phyloP scores from a whole-genome alignment of 2,888 invertebrate genomes.

The Scaptomyza parva region DNA sequence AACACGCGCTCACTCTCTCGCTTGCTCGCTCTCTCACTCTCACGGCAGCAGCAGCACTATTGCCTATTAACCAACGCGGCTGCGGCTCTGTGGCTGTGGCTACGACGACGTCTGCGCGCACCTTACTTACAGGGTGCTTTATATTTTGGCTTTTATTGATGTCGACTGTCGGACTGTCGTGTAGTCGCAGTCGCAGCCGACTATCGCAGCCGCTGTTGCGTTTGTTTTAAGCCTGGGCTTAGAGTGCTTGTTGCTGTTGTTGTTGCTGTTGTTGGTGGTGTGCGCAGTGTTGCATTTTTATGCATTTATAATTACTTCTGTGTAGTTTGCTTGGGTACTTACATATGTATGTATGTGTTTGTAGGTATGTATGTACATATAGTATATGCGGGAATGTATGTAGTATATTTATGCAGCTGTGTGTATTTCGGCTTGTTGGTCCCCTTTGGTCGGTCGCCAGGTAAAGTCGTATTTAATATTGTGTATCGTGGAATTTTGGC shows the following conservation, averaged over 20 bases:
- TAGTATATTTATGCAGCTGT: conserved; percentile 48
- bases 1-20: conserved; percentile 37
- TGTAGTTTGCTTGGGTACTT: conserved; percentile 37
- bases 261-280: neutral
- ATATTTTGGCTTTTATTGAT: conserved; percentile 63
- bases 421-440: conserved; percentile 6
- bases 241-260: conserved; percentile 20
- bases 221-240: conserved; percentile 55
- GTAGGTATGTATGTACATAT: conserved; percentile 1
- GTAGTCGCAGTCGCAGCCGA: conserved; percentile 17
- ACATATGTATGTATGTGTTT: conserved; percentile 13
- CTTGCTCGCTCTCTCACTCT: conserved; percentile 36
- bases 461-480: conserved; percentile 43
- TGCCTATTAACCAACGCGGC: conserved; percentile 64
- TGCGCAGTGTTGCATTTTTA: conserved; percentile 66
- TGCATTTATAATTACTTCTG: conserved; percentile 77
- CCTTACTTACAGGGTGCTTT: conserved; percentile 71
- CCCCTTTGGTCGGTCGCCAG: conserved; percentile 26
- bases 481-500: conserved; percentile 43
- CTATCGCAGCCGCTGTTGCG: conserved; percentile 26
- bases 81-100: conserved; percentile 54
- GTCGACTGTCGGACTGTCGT: conserved; percentile 29
- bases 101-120: conserved; percentile 51
- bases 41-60: conserved; percentile 43
- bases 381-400: no score